phyloP scores from a whole-genome alignment of 2,888 invertebrate species.

The Lochmaea crataegi region DNA sequence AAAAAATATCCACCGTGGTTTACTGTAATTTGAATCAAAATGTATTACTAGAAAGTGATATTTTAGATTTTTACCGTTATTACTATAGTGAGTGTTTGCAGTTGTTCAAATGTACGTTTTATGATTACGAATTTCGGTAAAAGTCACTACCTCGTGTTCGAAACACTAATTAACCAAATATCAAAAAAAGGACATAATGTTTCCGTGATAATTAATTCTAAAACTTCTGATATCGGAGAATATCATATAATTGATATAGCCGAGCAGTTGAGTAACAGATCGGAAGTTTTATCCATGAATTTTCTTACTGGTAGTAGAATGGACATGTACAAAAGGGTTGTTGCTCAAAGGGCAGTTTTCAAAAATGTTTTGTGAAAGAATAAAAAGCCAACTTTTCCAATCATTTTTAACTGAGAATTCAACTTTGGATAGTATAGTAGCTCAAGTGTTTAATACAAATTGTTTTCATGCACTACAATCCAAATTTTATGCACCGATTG shows the following conservation, averaged over 20 bases:
- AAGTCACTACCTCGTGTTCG: constrained; percentile 77
- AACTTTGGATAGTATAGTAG: constrained; percentile 74
- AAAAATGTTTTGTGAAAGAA: constrained; percentile 22
- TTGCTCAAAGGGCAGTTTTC: not conserved
- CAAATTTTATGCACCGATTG: constrained; percentile 71
- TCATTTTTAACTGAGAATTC: constrained; percentile 62
- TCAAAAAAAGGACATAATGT: constrained; percentile 74
- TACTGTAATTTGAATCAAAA: not conserved
- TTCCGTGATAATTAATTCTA: constrained; percentile 75
- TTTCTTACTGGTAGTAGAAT: constrained; percentile 6
- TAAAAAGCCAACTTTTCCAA: constrained; percentile 59
- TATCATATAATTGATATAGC: constrained; percentile 13
- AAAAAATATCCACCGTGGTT: not conserved
- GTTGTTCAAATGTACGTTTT: constrained; percentile 70
- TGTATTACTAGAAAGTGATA: not conserved
- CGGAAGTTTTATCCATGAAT: not conserved
- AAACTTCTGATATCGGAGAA: not conserved
- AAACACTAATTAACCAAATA: constrained; percentile 71
- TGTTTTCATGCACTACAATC: constrained; percentile 75
- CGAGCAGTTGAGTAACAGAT: not conserved
- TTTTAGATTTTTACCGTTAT: not conserved
- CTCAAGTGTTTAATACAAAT: constrained; percentile 78
- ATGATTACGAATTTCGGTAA: constrained; percentile 76
- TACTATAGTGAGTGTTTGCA: not conserved
- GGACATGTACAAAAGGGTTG: constrained; percentile 2